A percentile compares a stretch with the other conserved stretches of the same genome.
phyloP scores from a whole-genome alignment of 2,113 vertebrate genomes.

The Tragelaphus imberbis region DNA sequence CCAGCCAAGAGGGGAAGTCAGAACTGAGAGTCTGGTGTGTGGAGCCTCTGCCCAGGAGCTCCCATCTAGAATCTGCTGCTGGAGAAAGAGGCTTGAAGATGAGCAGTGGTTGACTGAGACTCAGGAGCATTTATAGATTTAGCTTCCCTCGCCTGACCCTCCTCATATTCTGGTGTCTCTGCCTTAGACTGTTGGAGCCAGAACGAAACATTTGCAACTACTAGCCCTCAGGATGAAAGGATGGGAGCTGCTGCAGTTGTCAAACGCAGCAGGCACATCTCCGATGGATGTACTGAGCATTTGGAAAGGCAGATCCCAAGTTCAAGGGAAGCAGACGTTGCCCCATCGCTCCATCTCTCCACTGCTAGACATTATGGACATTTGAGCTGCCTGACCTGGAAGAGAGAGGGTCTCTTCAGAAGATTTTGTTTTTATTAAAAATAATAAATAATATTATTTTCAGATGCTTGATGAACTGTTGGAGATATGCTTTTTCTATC shows the following conservation, averaged over 20 bases:
- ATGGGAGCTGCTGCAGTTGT: not conserved
- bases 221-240: constrained; percentile 63
- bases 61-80: constrained; percentile 79
- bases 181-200: constrained; percentile 29
- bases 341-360: constrained; percentile 78
- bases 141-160: constrained; percentile 79
- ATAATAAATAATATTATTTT: constrained; percentile 48
- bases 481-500: not conserved
- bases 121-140: constrained; percentile 48
- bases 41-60: constrained; percentile 75
- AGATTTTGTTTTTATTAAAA: not conserved
- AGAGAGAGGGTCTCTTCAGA: not conserved
- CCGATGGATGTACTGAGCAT: constrained; percentile 75
- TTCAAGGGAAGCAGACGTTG: constrained; percentile 78
- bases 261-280: not conserved
- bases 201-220: not conserved
- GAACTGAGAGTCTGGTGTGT: constrained; percentile 58
- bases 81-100: constrained; percentile 84
- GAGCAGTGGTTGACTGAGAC: constrained; percentile 79
- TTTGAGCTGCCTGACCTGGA: constrained; percentile 73
- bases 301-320: constrained; percentile 80
- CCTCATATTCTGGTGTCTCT: constrained; percentile 83
- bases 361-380: constrained; percentile 84
- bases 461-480: not conserved
- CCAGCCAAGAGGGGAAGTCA: not conserved